Conservation (phyloP, 2,888 invertebrate species). For the Nomada fabriciana region DNA sequence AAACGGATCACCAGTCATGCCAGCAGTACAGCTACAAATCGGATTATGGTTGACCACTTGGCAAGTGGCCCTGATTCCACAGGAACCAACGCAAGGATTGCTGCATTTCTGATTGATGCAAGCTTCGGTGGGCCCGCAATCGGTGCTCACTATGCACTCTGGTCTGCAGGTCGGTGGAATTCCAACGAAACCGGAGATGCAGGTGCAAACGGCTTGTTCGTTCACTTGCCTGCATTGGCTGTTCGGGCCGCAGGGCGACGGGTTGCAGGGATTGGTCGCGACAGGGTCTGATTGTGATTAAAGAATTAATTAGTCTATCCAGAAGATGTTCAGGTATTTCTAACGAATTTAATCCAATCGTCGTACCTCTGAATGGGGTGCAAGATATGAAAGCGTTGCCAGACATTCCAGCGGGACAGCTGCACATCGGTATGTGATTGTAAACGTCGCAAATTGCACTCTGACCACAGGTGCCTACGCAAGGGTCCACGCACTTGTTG, state of each 20-base stretch:
- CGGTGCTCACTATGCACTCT: conserved; percentile 89
- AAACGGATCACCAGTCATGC: conserved; percentile 88
- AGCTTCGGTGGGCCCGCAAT: conserved; percentile 88
- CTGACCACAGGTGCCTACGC: conserved; percentile 89
- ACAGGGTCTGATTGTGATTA: conserved; percentile 36
- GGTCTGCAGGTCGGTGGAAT: conserved; percentile 89
- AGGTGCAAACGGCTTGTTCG: conserved; percentile 88
- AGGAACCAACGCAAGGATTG: conserved; percentile 87
- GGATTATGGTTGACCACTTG: conserved; percentile 89
- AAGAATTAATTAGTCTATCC: conserved; percentile 8
- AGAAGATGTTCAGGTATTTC: not conserved
- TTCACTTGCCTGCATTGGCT: conserved; percentile 88
- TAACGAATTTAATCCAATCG: conserved; percentile 71
- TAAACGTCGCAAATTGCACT: conserved; percentile 85
- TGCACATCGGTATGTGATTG: conserved; percentile 85
- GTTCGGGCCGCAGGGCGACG: conserved; percentile 89
- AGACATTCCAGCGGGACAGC: conserved; percentile 81
- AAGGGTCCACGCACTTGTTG: conserved; percentile 92
- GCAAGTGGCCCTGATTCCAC: conserved; percentile 87
- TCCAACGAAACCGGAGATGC: conserved; percentile 88
- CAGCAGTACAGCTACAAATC: conserved; percentile 87
- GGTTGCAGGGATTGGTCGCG: conserved; percentile 85
- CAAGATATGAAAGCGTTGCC: conserved; percentile 87
- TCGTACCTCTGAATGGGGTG: conserved; percentile 86
- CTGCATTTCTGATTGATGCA: conserved; percentile 89